Percentiles rank a stretch among this genome's conserved stretches.
Conservation (phyloP, 64 coral and sea anemone species). For the Porites lutea region DNA sequence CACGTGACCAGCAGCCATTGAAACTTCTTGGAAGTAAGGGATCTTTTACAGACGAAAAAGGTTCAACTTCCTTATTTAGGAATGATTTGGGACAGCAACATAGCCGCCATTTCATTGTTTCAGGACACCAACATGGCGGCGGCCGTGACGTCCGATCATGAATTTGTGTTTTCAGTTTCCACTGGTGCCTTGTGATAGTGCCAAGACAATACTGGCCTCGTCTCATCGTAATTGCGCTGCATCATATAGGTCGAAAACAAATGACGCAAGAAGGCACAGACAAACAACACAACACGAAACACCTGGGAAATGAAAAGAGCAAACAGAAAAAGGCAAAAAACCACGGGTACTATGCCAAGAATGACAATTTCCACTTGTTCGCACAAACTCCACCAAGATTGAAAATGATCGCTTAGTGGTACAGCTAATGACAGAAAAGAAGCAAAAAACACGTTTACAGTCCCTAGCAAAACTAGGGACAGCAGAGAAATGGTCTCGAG, state of each 20-base stretch:
- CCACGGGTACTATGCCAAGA: conserved; percentile 41
- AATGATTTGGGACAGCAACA: too few species aligned
- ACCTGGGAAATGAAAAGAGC: neutral
- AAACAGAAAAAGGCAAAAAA: conserved; percentile 52
- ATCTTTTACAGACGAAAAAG: too few species aligned
- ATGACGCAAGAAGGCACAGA: neutral
- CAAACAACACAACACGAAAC: neutral
- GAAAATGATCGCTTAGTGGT: conserved; percentile 29
- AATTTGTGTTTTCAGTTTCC: neutral
- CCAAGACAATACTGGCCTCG: conserved; percentile 25
- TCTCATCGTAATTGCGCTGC: neutral
- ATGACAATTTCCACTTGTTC: conserved; percentile 34
- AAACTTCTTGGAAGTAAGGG: too few species aligned
- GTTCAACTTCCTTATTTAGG: too few species aligned
- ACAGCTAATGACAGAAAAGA: conserved; percentile 47
- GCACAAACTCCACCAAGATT: conserved; percentile 10
- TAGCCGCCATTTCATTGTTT: too few species aligned
- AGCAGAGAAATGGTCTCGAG: conserved; percentile 74
- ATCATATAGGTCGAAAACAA: neutral
- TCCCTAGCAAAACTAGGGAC: conserved; percentile 62
- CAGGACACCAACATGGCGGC: too few species aligned
- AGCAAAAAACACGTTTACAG: conserved; percentile 43
- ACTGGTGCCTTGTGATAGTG: neutral
- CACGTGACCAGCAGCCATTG: too few species aligned
- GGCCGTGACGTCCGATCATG: neutral